phyloP scores from a whole-genome alignment of 1,140 invertebrate species.

The Acarapis woodi region DNA sequence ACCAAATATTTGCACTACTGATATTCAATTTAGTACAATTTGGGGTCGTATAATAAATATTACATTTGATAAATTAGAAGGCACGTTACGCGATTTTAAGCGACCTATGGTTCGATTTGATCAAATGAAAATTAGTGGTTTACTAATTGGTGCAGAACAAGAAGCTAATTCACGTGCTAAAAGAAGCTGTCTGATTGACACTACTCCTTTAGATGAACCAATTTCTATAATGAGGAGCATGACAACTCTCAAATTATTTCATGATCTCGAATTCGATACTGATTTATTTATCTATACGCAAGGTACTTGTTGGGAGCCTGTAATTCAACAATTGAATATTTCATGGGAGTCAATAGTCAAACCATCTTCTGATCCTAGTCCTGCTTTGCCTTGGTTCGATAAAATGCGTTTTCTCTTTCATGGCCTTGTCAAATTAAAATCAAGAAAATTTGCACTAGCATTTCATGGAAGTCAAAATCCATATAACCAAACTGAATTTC shows the following conservation, averaged over 20 bases:
- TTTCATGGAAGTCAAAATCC: conserved; percentile 85
- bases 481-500: conserved; percentile 93
- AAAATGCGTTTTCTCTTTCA: conserved; percentile 75
- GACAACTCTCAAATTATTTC: conserved; percentile 84
- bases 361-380: conserved; percentile 71
- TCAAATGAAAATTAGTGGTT: conserved; percentile 56
- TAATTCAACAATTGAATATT: conserved; percentile 43
- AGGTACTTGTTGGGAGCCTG: conserved; percentile 94
- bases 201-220: conserved; percentile 22
- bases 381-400: conserved; percentile 84
- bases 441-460: conserved; percentile 51
- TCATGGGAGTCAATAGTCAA: conserved; percentile 35
- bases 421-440: conserved; percentile 57
- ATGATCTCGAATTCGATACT: conserved; percentile 50
- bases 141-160: conserved; percentile 62
- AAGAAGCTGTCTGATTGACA: conserved; percentile 19
- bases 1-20: conserved; percentile 65
- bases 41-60: conserved; percentile 65
- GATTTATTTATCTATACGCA: conserved; percentile 18
- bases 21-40: conserved; percentile 57
- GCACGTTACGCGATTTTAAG: conserved; percentile 79
- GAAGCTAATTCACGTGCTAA: conserved; percentile 39
- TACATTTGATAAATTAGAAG: conserved; percentile 48
- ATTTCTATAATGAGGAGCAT: conserved; percentile 34
- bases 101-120: conserved; percentile 58